Conservation (phyloP, 2,888 invertebrate genomes). For the Eilema griseolum region DNA sequence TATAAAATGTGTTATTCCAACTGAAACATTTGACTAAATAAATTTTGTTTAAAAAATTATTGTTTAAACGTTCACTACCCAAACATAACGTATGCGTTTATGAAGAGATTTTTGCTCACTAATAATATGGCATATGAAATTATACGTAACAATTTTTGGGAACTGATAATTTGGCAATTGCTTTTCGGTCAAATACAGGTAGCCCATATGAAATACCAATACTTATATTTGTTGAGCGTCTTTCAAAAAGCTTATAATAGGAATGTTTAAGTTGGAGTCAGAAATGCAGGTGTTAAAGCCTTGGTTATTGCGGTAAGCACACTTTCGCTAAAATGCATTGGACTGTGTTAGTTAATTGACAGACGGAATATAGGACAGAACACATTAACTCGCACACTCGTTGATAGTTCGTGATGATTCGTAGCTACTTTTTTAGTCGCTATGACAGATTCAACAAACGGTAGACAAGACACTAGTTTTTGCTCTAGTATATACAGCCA, state of each 20-base stretch:
- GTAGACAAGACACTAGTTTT: background rate
- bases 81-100: too few species aligned
- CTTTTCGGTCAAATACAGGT: too few species aligned
- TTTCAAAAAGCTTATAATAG: constrained; percentile 16
- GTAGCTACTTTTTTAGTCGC: constrained; percentile 36
- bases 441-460: background rate
- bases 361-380: constrained; percentile 59
- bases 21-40: too few species aligned
- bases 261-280: constrained; percentile 20
- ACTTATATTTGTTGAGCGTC: constrained; percentile 7
- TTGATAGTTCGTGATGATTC: constrained; percentile 29
- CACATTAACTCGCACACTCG: constrained; percentile 36
- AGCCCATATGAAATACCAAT: constrained; percentile 11
- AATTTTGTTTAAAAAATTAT: too few species aligned
- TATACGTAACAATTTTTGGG: too few species aligned
- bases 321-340: constrained; percentile 74
- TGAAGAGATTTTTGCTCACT: too few species aligned
- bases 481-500: background rate
- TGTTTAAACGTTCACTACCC: too few species aligned
- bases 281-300: constrained; percentile 61
- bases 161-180: too few species aligned
- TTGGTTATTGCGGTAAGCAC: constrained; percentile 66
- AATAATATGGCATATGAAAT: too few species aligned
- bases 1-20: too few species aligned
- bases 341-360: constrained; percentile 48